Conservation (phyloP, 2,113 vertebrate genomes). For the Arenaria interpres region DNA sequence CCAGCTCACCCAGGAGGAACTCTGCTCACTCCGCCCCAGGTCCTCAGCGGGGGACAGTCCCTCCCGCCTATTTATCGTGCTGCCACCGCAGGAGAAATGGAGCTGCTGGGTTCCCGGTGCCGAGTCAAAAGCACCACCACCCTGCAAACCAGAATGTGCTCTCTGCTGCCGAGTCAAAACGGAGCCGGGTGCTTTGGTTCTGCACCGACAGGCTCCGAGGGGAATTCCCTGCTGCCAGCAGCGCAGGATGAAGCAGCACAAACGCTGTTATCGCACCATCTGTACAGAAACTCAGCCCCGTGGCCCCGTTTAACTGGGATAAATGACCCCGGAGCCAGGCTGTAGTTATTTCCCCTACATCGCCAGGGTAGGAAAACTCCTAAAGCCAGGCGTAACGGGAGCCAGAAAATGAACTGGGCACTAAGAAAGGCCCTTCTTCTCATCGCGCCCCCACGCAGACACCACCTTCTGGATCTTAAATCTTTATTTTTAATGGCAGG, state of each 20-base stretch:
- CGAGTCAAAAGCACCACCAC: background rate
- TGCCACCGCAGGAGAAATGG: fast-evolving
- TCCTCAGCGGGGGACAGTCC: background rate
- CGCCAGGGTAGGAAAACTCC: fast-evolving
- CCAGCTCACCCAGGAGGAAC: background rate
- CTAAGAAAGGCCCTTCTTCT: background rate
- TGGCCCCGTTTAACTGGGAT: background rate
- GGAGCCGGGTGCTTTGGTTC: background rate
- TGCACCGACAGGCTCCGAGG: background rate
- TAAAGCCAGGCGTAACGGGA: background rate
- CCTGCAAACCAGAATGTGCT: background rate
- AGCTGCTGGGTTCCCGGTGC: background rate
- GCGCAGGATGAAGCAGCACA: background rate
- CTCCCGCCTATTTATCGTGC: background rate
- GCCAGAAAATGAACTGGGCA: background rate
- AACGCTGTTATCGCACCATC: fast-evolving
- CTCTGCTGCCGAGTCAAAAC: background rate
- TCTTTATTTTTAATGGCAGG: background rate
- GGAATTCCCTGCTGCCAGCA: background rate
- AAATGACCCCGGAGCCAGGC: fast-evolving
- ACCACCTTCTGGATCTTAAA: fast-evolving
- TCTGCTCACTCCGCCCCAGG: background rate
- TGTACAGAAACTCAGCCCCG: fast-evolving
- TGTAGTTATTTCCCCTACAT: fast-evolving
- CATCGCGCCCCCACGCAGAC: fast-evolving